Evolutionary conservation across 2,797 vertebrate species (phyloP).

Genomic region (Danio choprae): DNA sequence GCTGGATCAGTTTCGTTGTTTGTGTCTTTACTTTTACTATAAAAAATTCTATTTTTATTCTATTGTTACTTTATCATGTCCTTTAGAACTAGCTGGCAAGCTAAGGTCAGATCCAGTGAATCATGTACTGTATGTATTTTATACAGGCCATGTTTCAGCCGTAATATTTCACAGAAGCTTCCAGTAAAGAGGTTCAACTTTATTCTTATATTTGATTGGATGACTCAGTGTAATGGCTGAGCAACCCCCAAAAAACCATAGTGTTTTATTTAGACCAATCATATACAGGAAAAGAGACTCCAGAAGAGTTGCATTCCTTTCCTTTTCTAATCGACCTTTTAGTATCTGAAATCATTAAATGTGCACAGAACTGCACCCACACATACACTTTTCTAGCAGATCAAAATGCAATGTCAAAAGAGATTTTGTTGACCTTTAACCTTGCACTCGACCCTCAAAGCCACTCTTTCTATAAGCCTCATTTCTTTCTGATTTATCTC

Average conservation of each 20-base stretch:
- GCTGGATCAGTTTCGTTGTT: too few species aligned
- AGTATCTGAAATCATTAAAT: conserved; percentile 10
- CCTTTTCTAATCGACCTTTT: background rate
- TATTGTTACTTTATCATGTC: too few species aligned
- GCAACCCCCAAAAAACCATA: background rate
- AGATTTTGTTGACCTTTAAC: conserved; percentile 23
- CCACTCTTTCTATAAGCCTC: conserved; percentile 2
- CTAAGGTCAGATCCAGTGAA: background rate
- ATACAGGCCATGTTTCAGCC: background rate
- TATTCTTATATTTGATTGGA: conserved; percentile 1
- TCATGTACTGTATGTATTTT: background rate
- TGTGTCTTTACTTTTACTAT: too few species aligned
- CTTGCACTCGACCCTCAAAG: background rate
- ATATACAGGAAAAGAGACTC: background rate
- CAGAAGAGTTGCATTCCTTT: background rate
- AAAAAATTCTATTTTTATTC: too few species aligned
- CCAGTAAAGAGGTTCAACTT: background rate
- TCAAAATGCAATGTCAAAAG: too few species aligned
- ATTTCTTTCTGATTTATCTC: background rate
- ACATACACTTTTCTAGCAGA: background rate
- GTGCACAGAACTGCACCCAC: conserved; percentile 19
- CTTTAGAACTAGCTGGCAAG: background rate
- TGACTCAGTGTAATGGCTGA: background rate
- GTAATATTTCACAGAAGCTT: background rate
- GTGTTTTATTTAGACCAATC: background rate